phyloP scores from a whole-genome alignment of 2,113 vertebrate species.

The Pterophyllum scalare region DNA sequence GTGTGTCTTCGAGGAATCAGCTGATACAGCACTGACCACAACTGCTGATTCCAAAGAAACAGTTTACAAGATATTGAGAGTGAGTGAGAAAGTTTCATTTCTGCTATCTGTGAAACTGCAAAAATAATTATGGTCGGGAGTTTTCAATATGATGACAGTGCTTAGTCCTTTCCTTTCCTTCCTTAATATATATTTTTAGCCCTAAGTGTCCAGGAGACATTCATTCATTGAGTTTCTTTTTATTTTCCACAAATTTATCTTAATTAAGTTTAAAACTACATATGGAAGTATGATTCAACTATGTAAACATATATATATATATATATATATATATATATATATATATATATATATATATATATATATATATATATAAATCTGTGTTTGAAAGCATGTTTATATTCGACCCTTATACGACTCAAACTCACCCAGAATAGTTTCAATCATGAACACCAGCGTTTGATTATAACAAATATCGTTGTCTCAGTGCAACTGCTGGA shows the following conservation, averaged over 20 bases:
- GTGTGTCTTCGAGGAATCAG: neutral
- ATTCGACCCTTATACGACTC: neutral
- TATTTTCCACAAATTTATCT: neutral
- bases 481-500: neutral
- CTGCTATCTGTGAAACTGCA: neutral
- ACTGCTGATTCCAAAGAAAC: neutral
- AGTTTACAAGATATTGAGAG: neutral
- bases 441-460: neutral
- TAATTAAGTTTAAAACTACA: neutral
- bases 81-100: slow-evolving; percentile 31
- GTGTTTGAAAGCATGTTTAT: neutral
- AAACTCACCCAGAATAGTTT: neutral
- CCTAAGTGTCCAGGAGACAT: neutral
- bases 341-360: too few relatives aligned
- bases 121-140: neutral
- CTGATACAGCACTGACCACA: neutral
- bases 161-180: fast-evolving
- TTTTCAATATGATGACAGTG: slow-evolving; percentile 15
- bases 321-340: too few relatives aligned
- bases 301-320: too few relatives aligned
- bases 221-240: neutral
- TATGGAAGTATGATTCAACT: neutral
- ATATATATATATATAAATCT: too few relatives aligned
- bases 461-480: neutral
- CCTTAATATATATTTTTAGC: neutral